A percentile compares a stretch with the other conserved stretches of the same genome.
Evolutionary conservation across 1,140 invertebrate species (phyloP).

Genomic region (Spodoptera frugiperda): DNA sequence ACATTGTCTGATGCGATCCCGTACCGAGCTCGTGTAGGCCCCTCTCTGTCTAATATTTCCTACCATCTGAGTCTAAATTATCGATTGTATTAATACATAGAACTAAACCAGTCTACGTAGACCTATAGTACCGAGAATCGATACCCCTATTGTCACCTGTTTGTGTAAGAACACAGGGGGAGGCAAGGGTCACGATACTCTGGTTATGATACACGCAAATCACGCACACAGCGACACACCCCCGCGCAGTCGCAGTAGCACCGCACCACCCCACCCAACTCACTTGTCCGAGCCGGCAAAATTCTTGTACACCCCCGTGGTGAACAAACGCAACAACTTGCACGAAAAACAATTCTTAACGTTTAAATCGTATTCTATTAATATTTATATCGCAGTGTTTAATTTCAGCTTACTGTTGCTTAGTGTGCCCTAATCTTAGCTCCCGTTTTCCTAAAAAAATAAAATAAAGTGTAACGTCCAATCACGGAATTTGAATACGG

Average conservation of each 20-base stretch:
- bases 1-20: slow-evolving; percentile 46
- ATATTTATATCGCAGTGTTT: slow-evolving; percentile 61
- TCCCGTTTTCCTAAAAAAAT: slow-evolving; percentile 37
- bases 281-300: slow-evolving; percentile 78
- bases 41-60: slow-evolving; percentile 81
- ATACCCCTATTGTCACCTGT: slow-evolving; percentile 48
- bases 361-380: slow-evolving; percentile 54
- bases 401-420: slow-evolving; percentile 74
- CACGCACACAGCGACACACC: slow-evolving; percentile 67
- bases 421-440: slow-evolving; percentile 69
- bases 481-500: slow-evolving; percentile 54
- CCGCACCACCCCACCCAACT: slow-evolving; percentile 74
- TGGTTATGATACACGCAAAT: slow-evolving; percentile 72
- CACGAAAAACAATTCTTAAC: slow-evolving; percentile 59
- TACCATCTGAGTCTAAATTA: slow-evolving; percentile 76
- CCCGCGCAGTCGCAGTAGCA: slow-evolving; percentile 72
- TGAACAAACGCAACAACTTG: slow-evolving; percentile 80
- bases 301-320: slow-evolving; percentile 77
- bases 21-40: slow-evolving; percentile 62
- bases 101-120: slow-evolving; percentile 60
- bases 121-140: slow-evolving; percentile 61
- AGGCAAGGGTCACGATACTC: slow-evolving; percentile 58
- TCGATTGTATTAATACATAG: slow-evolving; percentile 80
- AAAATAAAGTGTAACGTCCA: slow-evolving; percentile 45
- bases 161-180: slow-evolving; percentile 50